Evolutionary conservation across 1,140 invertebrate species (phyloP), one percentile per base, ranked within the genome.

Genomic region (Nasonia vitripennis): DNA sequence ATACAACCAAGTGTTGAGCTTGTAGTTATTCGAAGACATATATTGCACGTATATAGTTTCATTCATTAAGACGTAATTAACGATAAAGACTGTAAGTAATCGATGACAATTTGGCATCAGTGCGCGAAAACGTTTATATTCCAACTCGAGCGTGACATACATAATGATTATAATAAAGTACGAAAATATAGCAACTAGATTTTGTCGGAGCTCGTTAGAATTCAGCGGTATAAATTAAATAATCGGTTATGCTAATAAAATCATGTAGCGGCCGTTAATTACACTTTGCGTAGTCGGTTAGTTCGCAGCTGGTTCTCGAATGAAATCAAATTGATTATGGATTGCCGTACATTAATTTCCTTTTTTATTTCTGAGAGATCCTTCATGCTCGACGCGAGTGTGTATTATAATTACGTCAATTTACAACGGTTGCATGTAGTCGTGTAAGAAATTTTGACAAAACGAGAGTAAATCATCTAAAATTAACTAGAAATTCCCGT

Each of bases 221-320:
- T 85, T 74, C 14, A 48, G 9, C 48, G 45, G 41, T 73, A 45
- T 27, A 12, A 81, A 86, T 77, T 81, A 48, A 71, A 81, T 71
- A 70, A 73, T 62, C 37, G 31, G 31, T 68, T 77, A 77, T 77
- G 55, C 55, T 77, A 41, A 67, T 77, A 48, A 83, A 77, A 45
- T 27, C 4, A 4, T 74, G 27, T 17, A 41, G 10, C 17, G 71
- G 2, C 23, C 34, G 23, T 62, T 82, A 41, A 62, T 82, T 55
- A 62, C 55, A 75, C 14, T 62, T 73, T 81, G 14, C 41, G 45
- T 11, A 73, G 55, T n/a, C 68, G 71, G 17, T 79, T 41, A 62
- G 4, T 45, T 12, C 48, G 31, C 45, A 67, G 14, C 1, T 20
- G 7, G 14, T 37, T 34, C 45, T 34, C 68, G 10, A 14, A 51